phyloP scores from a whole-genome alignment of 2,888 invertebrate genomes.

The Tiliacea citrago region DNA sequence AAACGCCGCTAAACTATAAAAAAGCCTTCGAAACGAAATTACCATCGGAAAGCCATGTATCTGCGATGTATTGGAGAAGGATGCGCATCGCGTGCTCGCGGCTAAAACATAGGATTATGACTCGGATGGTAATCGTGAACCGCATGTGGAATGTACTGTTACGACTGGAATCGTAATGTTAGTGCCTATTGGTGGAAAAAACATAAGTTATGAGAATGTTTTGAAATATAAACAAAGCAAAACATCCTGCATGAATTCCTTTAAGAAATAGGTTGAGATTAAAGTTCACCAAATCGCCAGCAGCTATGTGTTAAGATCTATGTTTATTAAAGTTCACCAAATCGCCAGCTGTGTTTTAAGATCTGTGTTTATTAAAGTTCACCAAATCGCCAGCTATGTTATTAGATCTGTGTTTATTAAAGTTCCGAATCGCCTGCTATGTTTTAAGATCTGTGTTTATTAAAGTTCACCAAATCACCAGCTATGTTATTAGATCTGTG shows the following conservation, averaged over 20 bases:
- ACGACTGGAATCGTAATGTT: constrained; percentile 13
- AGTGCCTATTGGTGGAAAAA: background rate
- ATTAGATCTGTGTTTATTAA: too few relatives aligned
- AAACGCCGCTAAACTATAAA: constrained; percentile 54
- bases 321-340: too few relatives aligned
- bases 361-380: too few relatives aligned
- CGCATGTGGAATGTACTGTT: constrained; percentile 33
- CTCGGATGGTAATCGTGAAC: constrained; percentile 45
- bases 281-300: background rate
- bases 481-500: too few relatives aligned
- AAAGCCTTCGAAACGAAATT: constrained; percentile 53
- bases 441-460: too few relatives aligned
- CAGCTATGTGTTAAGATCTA: too few relatives aligned
- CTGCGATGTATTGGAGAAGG: constrained; percentile 36
- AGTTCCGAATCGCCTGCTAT: too few relatives aligned
- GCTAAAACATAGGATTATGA: constrained; percentile 55
- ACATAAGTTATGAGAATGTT: background rate
- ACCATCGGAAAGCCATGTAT: constrained; percentile 59
- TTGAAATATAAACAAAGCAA: background rate
- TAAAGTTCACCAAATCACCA: too few relatives aligned
- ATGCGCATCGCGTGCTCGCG: constrained; percentile 56
- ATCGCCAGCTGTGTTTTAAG: too few relatives aligned
- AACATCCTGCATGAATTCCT: background rate
- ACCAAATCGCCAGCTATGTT: too few relatives aligned
- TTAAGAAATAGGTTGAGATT: background rate